Percentiles rank a stretch among this genome's conserved stretches.
phyloP scores from a whole-genome alignment of 2,797 vertebrate genomes.

The Momotus momota region DNA sequence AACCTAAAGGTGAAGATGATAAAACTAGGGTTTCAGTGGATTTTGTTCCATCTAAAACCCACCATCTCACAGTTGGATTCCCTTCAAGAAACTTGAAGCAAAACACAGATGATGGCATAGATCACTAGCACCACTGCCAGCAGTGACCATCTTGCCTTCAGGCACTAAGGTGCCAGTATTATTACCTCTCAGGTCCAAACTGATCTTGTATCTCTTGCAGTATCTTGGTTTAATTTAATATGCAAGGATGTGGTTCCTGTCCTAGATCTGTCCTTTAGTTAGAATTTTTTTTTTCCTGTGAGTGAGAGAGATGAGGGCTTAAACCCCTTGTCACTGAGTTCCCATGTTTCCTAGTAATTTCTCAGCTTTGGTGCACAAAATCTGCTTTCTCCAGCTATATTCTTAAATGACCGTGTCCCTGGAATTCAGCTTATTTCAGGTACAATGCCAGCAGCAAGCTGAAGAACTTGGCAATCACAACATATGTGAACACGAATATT shows the following conservation, averaged over 20 bases:
- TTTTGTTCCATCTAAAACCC: neutral
- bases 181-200: neutral
- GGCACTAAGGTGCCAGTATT: neutral
- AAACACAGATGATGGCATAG: neutral
- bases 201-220: neutral
- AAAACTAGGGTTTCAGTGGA: neutral
- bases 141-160: neutral
- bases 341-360: neutral
- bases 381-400: accelerated
- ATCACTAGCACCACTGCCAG: neutral
- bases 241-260: neutral
- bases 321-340: neutral
- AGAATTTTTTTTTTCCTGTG: neutral
- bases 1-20: neutral
- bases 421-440: neutral
- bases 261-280: neutral
- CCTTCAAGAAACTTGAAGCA: neutral
- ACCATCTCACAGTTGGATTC: accelerated
- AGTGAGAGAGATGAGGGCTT: neutral
- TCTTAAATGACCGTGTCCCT: accelerated
- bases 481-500: neutral
- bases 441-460: neutral
- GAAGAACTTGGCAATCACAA: neutral
- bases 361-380: neutral
- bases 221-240: neutral